phyloP scores from a whole-genome alignment of 1,140 invertebrate species.

The Aphidius ervi region DNA sequence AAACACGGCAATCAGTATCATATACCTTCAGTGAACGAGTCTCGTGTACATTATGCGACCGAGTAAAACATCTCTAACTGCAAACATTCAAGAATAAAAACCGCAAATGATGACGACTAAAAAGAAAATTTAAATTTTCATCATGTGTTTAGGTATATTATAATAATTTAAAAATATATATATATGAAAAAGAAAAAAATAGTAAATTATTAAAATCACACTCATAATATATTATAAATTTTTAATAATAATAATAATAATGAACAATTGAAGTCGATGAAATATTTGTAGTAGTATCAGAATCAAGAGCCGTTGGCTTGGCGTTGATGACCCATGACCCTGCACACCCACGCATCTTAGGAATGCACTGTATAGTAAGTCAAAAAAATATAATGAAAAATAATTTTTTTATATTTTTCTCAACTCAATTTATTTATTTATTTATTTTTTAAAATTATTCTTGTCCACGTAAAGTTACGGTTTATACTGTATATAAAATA shows the following conservation, averaged over 20 bases:
- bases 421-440: too few relatives aligned
- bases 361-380: constrained; percentile 32
- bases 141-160: not conserved
- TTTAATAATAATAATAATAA: constrained; percentile 4
- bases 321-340: constrained; percentile 51
- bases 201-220: not conserved
- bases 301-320: constrained; percentile 42
- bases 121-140: constrained; percentile 13
- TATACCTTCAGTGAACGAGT: constrained; percentile 18
- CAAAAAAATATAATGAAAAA: too few relatives aligned
- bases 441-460: too few relatives aligned
- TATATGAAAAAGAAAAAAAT: too few relatives aligned
- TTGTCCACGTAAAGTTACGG: too few relatives aligned
- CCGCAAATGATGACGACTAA: constrained; percentile 5
- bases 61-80: constrained; percentile 15
- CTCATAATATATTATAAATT: not conserved
- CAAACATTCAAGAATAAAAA: constrained; percentile 7
- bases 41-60: constrained; percentile 6
- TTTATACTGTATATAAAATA: not conserved
- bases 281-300: not conserved
- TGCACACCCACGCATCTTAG: constrained; percentile 43
- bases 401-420: too few relatives aligned
- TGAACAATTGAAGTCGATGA: constrained; percentile 3
- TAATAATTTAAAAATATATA: too few relatives aligned
- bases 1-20: constrained; percentile 48